phyloP scores from a whole-genome alignment of 1,140 invertebrate species.

The Paramacrobiotus metropolitanus region DNA sequence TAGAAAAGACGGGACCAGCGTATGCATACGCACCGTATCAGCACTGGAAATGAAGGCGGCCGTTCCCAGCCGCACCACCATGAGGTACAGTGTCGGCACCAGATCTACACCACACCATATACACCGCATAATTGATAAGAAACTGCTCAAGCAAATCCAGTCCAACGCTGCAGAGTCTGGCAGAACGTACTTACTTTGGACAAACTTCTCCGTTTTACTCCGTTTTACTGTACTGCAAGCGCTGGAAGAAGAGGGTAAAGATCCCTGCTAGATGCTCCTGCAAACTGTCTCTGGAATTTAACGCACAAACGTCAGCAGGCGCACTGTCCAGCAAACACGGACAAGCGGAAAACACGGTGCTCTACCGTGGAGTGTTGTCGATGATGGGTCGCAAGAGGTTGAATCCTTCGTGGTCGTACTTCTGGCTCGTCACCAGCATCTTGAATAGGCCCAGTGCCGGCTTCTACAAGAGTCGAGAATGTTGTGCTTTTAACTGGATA shows the following conservation, averaged over 20 bases:
- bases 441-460: neutral
- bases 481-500: too few species aligned
- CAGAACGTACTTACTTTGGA: neutral
- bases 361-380: neutral
- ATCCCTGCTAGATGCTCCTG: neutral
- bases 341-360: neutral
- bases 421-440: neutral
- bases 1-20: too few species aligned
- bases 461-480: too few species aligned
- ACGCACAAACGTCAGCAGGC: too few species aligned
- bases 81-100: too few species aligned
- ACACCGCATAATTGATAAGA: too few species aligned
- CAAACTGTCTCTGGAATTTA: neutral
- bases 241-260: neutral
- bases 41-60: too few species aligned
- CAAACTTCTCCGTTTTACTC: neutral
- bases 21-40: too few species aligned
- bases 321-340: neutral
- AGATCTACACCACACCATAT: too few species aligned
- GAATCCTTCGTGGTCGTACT: slow-evolving; percentile 3
- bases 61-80: too few species aligned
- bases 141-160: neutral
- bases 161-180: neutral
- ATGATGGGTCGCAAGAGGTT: neutral
- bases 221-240: neutral